Conservation (phyloP, 2,113 vertebrate genomes). For the Corydoras sp. region DNA sequence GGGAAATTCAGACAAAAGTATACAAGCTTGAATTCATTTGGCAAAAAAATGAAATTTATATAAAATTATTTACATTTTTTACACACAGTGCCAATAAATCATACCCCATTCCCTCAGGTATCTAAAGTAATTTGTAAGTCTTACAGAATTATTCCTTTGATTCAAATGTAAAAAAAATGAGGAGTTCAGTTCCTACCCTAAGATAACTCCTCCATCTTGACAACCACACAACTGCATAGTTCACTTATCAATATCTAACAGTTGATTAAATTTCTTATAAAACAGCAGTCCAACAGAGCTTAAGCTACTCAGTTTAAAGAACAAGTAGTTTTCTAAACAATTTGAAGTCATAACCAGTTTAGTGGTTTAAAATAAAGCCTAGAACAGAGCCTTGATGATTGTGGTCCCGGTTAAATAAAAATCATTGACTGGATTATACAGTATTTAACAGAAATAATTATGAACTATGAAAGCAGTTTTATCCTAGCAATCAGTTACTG, state of each 20-base stretch:
- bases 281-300: background rate
- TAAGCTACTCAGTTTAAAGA: too few species aligned
- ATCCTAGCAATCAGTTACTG: constrained; percentile 20
- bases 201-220: constrained; percentile 36
- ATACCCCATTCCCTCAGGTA: constrained; percentile 4
- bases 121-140: constrained; percentile 43
- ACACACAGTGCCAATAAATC: constrained; percentile 46
- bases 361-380: background rate
- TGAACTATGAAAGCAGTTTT: constrained; percentile 39
- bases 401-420: constrained; percentile 56
- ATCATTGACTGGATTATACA: constrained; percentile 46
- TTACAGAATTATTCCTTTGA: constrained; percentile 49
- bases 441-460: constrained; percentile 62
- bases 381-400: constrained; percentile 26
- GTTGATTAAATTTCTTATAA: constrained; percentile 17
- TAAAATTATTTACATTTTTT: constrained; percentile 35
- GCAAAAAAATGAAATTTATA: constrained; percentile 29
- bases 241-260: constrained; percentile 37
- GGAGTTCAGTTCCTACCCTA: constrained; percentile 30
- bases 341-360: too few species aligned
- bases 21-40: constrained; percentile 43
- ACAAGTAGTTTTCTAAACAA: too few species aligned
- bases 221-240: constrained; percentile 28
- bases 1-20: constrained; percentile 41
- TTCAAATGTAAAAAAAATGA: constrained; percentile 18